Conservation (phyloP, 2,113 vertebrate species). For the Crotophaga sulcirostris region DNA sequence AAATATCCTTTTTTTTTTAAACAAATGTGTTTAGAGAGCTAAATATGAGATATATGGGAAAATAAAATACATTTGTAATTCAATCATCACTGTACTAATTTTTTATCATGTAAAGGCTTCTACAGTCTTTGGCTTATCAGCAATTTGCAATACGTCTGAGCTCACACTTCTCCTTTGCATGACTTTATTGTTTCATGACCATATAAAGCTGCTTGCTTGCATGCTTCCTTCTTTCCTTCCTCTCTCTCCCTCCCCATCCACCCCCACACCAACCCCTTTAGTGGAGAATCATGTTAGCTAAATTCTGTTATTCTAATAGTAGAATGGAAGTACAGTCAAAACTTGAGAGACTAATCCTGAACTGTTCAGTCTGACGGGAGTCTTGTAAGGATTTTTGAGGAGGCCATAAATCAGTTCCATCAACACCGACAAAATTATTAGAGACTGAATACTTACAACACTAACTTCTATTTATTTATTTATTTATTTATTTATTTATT, state of each 20-base stretch:
- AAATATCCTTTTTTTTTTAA: conserved; percentile 14
- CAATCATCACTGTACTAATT: background rate
- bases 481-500: background rate
- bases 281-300: background rate
- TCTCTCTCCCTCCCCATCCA: accelerated
- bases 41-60: background rate
- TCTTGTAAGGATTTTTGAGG: background rate
- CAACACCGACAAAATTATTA: background rate
- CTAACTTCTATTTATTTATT: background rate
- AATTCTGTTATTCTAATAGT: background rate
- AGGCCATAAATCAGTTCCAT: background rate
- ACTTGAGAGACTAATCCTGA: background rate
- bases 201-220: background rate
- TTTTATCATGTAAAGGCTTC: background rate
- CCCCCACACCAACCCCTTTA: background rate
- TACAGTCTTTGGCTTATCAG: background rate
- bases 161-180: background rate
- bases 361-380: background rate
- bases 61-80: background rate
- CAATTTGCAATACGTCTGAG: background rate
- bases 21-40: conserved; percentile 29
- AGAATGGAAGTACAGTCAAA: background rate
- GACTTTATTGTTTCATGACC: background rate
- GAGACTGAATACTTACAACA: background rate
- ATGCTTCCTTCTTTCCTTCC: background rate